Conservation (phyloP, 2,888 invertebrate species). For the Cheilosia soror region DNA sequence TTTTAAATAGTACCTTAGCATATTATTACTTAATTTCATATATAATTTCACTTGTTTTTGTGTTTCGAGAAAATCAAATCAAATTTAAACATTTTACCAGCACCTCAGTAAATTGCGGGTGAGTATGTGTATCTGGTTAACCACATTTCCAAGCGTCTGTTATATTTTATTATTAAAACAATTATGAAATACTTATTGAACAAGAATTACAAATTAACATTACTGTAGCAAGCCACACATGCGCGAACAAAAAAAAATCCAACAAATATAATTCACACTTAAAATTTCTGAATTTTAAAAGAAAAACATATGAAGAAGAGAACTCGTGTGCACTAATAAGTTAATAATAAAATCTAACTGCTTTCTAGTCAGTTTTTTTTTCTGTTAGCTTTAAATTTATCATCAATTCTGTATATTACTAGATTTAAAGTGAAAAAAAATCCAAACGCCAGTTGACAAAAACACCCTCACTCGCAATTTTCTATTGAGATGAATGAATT, state of each 20-base stretch:
- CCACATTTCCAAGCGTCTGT: constrained; percentile 61
- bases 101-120: constrained; percentile 36
- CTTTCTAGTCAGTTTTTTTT: constrained; percentile 72
- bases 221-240: constrained; percentile 3
- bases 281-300: constrained; percentile 52
- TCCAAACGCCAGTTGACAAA: constrained; percentile 37
- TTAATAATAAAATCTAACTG: constrained; percentile 72
- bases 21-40: constrained; percentile 62
- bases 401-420: constrained; percentile 36
- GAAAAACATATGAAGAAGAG: not conserved
- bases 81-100: not conserved
- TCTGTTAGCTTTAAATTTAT: constrained; percentile 62
- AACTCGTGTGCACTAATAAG: constrained; percentile 32
- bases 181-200: constrained; percentile 16
- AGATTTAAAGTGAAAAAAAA: constrained; percentile 55
- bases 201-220: not conserved
- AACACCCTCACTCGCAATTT: constrained; percentile 44
- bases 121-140: constrained; percentile 44
- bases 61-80: constrained; percentile 25
- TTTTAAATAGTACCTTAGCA: constrained; percentile 56
- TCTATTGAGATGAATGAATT: constrained; percentile 6
- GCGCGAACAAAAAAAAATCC: not conserved
- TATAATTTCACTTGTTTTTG: not conserved
- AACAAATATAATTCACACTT: constrained; percentile 57
- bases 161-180: constrained; percentile 67